Percentiles rank a stretch among this genome's conserved stretches.
These are phyloP conservation scores for Buteo buteo DNA, from an alignment of 2,113 vertebrate genomes.

Conservation along the genomic window DNA sequence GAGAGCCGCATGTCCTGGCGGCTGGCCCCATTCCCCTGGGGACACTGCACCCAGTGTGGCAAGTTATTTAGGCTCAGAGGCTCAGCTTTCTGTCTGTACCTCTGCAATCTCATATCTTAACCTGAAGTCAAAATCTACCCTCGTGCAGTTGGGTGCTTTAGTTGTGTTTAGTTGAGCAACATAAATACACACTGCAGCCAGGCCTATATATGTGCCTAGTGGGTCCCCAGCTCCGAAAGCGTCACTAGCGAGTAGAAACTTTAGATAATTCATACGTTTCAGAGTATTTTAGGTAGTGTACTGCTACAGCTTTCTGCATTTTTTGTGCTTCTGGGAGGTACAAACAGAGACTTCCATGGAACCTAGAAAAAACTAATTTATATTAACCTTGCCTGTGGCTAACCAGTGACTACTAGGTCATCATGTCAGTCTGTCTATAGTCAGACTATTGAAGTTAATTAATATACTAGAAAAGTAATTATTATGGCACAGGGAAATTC, in stretches of 20 bases:
- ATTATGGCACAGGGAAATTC: background rate
- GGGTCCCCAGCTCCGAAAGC: background rate
- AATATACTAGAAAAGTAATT: background rate
- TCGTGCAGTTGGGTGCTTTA: background rate
- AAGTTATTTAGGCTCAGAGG: background rate
- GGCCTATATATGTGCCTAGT: background rate
- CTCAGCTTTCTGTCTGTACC: background rate
- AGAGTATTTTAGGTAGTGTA: background rate
- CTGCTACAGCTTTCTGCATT: background rate
- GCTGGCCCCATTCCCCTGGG: background rate
- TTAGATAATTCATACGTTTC: background rate
- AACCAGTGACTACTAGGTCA: background rate
- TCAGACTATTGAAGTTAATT: background rate
- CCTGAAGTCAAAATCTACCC: background rate
- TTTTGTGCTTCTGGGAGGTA: background rate
- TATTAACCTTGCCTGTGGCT: background rate
- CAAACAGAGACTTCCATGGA: background rate
- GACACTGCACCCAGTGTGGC: background rate
- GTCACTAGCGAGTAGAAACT: background rate
- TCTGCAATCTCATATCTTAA: background rate
- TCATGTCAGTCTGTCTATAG: background rate
- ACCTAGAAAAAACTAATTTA: background rate
- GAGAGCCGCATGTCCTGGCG: rapidly evolving
- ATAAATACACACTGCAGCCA: background rate
- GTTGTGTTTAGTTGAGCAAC: background rate